Evolutionary conservation across 2,797 vertebrate species (phyloP).

Genomic region (Austrolebias charrua): DNA sequence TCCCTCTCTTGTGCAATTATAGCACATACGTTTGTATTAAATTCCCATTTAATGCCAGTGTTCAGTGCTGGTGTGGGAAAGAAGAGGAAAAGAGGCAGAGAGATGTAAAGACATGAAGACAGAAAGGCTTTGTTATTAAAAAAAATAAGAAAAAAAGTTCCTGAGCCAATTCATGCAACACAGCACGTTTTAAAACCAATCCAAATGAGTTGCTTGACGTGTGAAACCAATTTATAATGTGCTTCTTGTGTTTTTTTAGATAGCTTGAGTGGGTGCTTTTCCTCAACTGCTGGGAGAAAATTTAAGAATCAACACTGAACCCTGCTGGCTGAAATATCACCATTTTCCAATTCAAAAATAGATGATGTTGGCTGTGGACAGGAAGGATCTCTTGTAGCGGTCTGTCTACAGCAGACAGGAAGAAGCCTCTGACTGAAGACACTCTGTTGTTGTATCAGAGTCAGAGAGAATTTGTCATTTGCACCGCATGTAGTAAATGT

Average conservation of each 20-base stretch:
- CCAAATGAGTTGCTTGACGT: neutral
- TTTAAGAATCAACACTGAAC: constrained; percentile 8
- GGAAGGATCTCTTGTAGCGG: too few species aligned
- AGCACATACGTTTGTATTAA: neutral
- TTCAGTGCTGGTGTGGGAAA: neutral
- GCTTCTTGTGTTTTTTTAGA: neutral
- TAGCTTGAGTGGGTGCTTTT: neutral
- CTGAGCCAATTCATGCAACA: neutral
- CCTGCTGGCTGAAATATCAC: constrained; percentile 6
- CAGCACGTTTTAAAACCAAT: neutral
- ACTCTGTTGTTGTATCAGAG: too few species aligned
- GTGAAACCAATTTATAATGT: neutral
- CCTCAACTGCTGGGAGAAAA: neutral
- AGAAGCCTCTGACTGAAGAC: too few species aligned
- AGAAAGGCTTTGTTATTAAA: constrained; percentile 4
- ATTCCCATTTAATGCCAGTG: constrained; percentile 6
- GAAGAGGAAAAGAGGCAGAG: too few species aligned
- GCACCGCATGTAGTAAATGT: too few species aligned
- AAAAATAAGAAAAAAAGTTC: too few species aligned
- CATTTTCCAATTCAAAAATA: neutral
- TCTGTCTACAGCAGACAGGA: too few species aligned
- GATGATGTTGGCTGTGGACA: too few species aligned
- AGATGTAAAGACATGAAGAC: neutral
- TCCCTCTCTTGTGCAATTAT: neutral
- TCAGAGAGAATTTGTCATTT: too few species aligned